Base-by-base conservation (phyloP, 37 sponge, comb jelly and placozoan genomes). In the Petrosia ficiformis region DNA sequence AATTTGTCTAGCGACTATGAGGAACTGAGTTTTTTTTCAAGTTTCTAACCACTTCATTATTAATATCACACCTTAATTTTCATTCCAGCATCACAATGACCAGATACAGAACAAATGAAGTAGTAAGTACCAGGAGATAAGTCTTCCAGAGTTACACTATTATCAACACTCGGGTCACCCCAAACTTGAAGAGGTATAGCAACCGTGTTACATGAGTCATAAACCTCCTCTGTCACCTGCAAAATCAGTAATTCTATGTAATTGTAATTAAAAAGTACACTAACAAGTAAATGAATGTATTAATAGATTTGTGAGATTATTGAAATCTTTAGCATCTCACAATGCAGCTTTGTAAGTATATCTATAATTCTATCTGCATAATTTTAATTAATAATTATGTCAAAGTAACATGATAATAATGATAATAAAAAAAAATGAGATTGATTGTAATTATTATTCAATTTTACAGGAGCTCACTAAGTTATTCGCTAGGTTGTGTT, bases 41-140 rank as follows among this genome's bases (percentile, higher is more conserved):
- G 21, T 54, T 16, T 22, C 16, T 21, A 16, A 22, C n/a, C 65
- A 64, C 31, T 29, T 67, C 75, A 61, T 36, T 39, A 59, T 25
- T 44, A 1, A 33, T 75, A 76, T 6, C 16, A 35, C 42, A 85
- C 80, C 36, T 59, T 36, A 11, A 93, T 59, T 73, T 93, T 93
- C 94, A 93, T 93, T 30, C 89, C 92, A 37, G 87, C 84, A 37
- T 73, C 79, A 61, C 92, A 91, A 65, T 91, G 92, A 0, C 92
- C 92, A 65, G 87, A 66, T 11, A 91, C 80, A 29, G 75, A 39
- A 68, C 92, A 91, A 40, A 82, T 33, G 77, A 79, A 91, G 77
- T 87, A 91, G 84, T 91, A 86, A 34, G 58, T 48, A 0, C 92
- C 92, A 0, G 88, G 88, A 19, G 75, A 6, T 4, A 91, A 72